A percentile compares a stretch with the other conserved stretches of the same genome.
These are phyloP conservation scores for Sebastes matsubarae DNA, from an alignment of 2,797 vertebrate genomes.

Conservation along the genomic window DNA sequence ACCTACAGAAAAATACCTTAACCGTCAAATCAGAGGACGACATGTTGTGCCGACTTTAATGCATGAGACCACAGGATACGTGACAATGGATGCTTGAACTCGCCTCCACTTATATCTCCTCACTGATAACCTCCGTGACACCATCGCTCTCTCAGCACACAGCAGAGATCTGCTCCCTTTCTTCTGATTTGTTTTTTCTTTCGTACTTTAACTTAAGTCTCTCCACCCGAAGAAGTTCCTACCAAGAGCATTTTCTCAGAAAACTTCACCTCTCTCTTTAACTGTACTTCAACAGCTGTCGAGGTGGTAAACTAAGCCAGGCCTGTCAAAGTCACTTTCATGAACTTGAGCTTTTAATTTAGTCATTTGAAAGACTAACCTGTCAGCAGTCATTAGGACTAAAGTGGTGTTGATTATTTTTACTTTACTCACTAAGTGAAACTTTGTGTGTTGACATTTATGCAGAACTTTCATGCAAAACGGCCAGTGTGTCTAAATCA, in stretches of 20 bases:
- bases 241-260: neutral
- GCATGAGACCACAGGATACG: neutral
- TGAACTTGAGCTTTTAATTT: neutral
- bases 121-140: conserved; percentile 37
- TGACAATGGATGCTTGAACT: conserved; percentile 18
- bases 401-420: conserved; percentile 6
- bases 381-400: conserved; percentile 12
- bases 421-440: neutral
- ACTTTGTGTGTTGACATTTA: neutral
- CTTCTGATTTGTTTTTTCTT: neutral
- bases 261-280: conserved; percentile 1
- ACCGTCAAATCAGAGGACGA: neutral
- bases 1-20: neutral
- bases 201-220: neutral
- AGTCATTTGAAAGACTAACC: neutral
- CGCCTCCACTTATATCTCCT: neutral
- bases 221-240: neutral
- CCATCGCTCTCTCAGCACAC: neutral
- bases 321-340: conserved; percentile 27
- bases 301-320: conserved; percentile 17
- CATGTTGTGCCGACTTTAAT: neutral
- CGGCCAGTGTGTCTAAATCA: neutral
- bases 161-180: conserved; percentile 10
- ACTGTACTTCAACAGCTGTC: conserved; percentile 20
- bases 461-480: neutral